Percentiles rank a stretch among this genome's conserved stretches.
phyloP scores from a whole-genome alignment of 1,140 invertebrate species.

The Drosophila orosa region DNA sequence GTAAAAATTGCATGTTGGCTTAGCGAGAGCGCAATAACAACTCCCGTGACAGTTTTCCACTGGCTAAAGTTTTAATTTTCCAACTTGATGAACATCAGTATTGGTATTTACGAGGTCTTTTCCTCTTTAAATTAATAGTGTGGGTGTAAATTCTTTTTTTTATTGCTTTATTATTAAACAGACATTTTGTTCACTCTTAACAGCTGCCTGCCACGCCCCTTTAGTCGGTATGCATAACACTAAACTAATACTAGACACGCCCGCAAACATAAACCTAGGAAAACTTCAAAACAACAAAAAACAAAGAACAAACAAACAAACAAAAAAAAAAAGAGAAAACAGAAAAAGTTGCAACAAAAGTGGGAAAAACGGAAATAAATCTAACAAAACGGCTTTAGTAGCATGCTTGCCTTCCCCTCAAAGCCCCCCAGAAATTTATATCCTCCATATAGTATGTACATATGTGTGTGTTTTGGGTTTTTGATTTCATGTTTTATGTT shows the following conservation, averaged over 20 bases:
- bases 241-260: constrained; percentile 57
- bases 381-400: constrained; percentile 77
- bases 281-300: constrained; percentile 18
- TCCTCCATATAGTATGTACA: not conserved
- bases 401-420: constrained; percentile 19
- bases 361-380: constrained; percentile 75
- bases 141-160: not conserved
- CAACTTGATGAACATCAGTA: constrained; percentile 14
- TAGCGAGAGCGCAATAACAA: constrained; percentile 54
- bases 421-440: constrained; percentile 31
- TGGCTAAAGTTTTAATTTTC: constrained; percentile 57
- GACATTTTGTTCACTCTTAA: constrained; percentile 23
- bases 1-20: constrained; percentile 51
- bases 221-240: constrained; percentile 31
- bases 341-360: constrained; percentile 69
- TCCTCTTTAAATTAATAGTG: constrained; percentile 30
- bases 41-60: constrained; percentile 56
- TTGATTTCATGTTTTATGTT: constrained; percentile 51
- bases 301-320: constrained; percentile 14
- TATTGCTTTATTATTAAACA: not conserved
- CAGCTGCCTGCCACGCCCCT: constrained; percentile 22
- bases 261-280: constrained; percentile 46
- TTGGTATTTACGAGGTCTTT: constrained; percentile 12
- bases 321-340: constrained; percentile 22
- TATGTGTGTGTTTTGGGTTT: constrained; percentile 40